phyloP scores from a whole-genome alignment of 2,797 vertebrate species.

The Heliangelus exortis region DNA sequence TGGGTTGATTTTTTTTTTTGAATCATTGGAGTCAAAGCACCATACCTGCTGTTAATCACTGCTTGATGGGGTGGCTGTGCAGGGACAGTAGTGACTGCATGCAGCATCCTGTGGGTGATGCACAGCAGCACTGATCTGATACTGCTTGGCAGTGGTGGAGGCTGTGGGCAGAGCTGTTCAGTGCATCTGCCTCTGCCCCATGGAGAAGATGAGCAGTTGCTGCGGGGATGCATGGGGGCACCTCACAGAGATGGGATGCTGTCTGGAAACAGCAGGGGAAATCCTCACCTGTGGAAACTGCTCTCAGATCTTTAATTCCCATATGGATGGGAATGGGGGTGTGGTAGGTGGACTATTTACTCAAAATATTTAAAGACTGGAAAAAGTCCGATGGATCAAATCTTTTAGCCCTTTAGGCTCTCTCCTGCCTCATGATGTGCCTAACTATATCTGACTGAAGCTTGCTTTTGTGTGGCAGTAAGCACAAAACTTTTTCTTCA shows the following conservation, averaged over 20 bases:
- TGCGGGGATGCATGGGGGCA: rapidly evolving
- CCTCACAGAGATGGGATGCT: too few relatives aligned
- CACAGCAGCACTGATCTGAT: background rate
- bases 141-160: background rate
- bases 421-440: background rate
- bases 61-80: background rate
- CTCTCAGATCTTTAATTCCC: background rate
- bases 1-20: background rate
- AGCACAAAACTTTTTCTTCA: background rate
- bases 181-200: background rate
- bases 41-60: background rate
- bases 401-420: background rate
- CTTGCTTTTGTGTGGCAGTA: background rate
- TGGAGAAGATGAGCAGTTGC: background rate
- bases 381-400: background rate
- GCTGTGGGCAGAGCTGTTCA: background rate
- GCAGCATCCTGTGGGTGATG: background rate
- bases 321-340: background rate
- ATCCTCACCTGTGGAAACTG: background rate
- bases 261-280: background rate
- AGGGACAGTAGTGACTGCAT: background rate
- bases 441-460: background rate
- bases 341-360: background rate
- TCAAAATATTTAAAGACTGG: background rate
- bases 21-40: background rate